Conservation (phyloP, 2,113 vertebrate species). For the Tychaedon coryphoeus region DNA sequence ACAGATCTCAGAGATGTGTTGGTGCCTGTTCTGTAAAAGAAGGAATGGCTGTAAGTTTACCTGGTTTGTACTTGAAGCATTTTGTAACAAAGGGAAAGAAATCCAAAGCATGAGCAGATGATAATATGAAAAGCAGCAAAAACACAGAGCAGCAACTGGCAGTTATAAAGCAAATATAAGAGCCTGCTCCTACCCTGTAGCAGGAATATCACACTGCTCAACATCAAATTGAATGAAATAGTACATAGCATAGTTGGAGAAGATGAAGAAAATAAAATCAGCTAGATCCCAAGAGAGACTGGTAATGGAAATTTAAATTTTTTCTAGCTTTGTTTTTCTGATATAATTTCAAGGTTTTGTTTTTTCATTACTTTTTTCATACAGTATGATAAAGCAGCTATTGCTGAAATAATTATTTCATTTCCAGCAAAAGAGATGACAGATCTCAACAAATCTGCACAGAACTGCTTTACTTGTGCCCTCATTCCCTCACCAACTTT, state of each 20-base stretch:
- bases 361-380: fast-evolving
- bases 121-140: neutral
- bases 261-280: neutral
- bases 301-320: neutral
- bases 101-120: neutral
- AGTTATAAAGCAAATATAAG: neutral
- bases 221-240: neutral
- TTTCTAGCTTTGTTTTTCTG: neutral
- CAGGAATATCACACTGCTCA: neutral
- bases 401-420: neutral
- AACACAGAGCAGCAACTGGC: neutral
- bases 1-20: neutral
- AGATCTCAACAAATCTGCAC: neutral
- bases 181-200: neutral
- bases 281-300: neutral
- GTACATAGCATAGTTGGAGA: neutral
- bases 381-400: neutral
- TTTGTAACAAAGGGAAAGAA: neutral
- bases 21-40: neutral
- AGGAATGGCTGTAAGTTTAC: neutral
- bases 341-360: neutral
- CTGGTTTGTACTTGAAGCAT: neutral
- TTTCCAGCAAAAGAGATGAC: neutral
- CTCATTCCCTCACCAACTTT: neutral
- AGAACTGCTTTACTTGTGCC: neutral